Percentiles rank a stretch among this genome's conserved stretches.
phyloP scores from a whole-genome alignment of 2,797 vertebrate genomes.

The Anas bernieri region DNA sequence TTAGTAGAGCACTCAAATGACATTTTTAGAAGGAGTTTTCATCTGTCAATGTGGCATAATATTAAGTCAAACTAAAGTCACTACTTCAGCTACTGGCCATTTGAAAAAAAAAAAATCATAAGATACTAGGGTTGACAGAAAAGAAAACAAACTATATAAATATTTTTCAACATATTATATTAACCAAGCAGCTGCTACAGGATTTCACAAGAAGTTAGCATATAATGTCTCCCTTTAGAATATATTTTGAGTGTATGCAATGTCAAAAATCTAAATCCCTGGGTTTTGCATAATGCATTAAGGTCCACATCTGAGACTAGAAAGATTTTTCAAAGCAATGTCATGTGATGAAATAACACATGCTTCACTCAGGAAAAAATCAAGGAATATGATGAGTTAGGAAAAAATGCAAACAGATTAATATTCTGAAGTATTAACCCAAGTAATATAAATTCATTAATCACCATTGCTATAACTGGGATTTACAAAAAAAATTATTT shows the following conservation, averaged over 20 bases:
- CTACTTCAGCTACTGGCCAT: conserved; percentile 87
- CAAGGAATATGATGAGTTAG: conserved; percentile 65
- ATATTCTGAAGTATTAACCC: conserved; percentile 66
- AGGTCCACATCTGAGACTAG: conserved; percentile 83
- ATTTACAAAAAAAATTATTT: conserved; percentile 33
- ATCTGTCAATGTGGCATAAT: conserved; percentile 87
- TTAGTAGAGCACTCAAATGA: conserved; percentile 85
- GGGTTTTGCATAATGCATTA: conserved; percentile 88
- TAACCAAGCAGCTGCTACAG: conserved; percentile 86
- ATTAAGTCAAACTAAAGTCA: conserved; percentile 87
- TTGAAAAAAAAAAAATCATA: conserved; percentile 77
- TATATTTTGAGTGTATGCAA: conserved; percentile 82
- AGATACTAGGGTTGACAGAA: conserved; percentile 85
- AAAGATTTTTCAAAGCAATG: conserved; percentile 85
- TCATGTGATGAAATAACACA: conserved; percentile 82
- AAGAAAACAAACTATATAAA: conserved; percentile 88
- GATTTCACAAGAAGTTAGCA: conserved; percentile 86
- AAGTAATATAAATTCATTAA: conserved; percentile 54
- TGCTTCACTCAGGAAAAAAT: conserved; percentile 58
- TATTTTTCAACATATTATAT: conserved; percentile 89
- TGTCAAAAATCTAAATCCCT: conserved; percentile 86
- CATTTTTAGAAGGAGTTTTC: conserved; percentile 87
- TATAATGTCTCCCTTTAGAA: conserved; percentile 86
- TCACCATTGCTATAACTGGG: conserved; percentile 15
- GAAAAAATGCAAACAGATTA: conserved; percentile 50